Percentiles rank a stretch among this genome's conserved stretches.
phyloP scores from a whole-genome alignment of 2,797 vertebrate species.

The Eutrigla gurnardus region DNA sequence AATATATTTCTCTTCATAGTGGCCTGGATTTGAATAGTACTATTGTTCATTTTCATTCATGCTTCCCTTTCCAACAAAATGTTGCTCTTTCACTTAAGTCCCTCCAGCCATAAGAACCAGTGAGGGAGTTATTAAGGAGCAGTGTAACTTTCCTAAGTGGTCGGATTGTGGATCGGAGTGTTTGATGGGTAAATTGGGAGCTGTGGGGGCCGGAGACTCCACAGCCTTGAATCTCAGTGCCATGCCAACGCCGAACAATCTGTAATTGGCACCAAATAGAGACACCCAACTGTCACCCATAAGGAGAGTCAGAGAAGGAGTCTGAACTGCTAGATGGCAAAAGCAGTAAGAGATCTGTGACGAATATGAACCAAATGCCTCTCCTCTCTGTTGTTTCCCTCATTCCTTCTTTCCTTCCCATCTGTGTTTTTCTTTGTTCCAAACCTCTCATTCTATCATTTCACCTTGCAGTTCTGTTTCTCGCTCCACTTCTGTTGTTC shows the following conservation, averaged over 20 bases:
- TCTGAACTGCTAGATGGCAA: slow-evolving; percentile 59
- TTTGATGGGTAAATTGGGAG: slow-evolving; percentile 78
- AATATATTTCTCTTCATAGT: slow-evolving; percentile 6
- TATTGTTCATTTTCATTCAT: slow-evolving; percentile 34
- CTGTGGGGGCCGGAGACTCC: slow-evolving; percentile 58
- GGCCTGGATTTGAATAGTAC: slow-evolving; percentile 20
- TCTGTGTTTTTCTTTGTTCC: slow-evolving; percentile 42
- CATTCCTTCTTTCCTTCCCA: slow-evolving; percentile 37
- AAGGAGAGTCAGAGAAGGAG: slow-evolving; percentile 55
- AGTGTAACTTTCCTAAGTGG: slow-evolving; percentile 62
- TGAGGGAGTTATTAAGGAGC: slow-evolving; percentile 58
- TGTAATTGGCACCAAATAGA: slow-evolving; percentile 79
- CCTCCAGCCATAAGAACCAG: slow-evolving; percentile 41
- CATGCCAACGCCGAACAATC: slow-evolving; percentile 68
- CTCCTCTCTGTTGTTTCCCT: slow-evolving; percentile 2
- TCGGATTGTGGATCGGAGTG: slow-evolving; percentile 51
- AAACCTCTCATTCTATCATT: slow-evolving; percentile 9
- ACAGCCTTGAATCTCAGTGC: slow-evolving; percentile 70
- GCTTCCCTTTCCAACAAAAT: slow-evolving; percentile 32
- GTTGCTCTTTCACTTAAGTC: slow-evolving; percentile 30
- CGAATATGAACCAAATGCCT: slow-evolving; percentile 37
- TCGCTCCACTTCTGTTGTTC: not conserved
- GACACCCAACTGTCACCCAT: slow-evolving; percentile 70
- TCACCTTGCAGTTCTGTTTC: not conserved
- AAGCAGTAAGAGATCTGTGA: slow-evolving; percentile 51